Percentiles rank a stretch among this genome's conserved stretches.
These are phyloP conservation scores for Microplitis demolitor DNA, from an alignment of 1,140 invertebrate species.

Conservation along the genomic window DNA sequence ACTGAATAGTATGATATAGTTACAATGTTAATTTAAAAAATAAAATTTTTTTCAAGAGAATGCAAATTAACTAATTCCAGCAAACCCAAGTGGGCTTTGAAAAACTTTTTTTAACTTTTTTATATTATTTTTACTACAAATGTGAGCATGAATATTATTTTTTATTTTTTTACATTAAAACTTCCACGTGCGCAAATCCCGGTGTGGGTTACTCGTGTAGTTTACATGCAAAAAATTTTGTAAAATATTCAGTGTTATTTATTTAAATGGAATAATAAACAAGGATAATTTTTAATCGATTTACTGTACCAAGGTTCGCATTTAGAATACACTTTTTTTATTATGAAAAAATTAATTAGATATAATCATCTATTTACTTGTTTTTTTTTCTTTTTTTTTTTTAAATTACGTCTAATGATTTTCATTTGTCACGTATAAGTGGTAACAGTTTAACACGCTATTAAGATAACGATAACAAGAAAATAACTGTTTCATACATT, in stretches of 20 bases:
- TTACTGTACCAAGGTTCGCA: too few relatives aligned
- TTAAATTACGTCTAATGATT: not conserved
- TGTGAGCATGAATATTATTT: slow-evolving; percentile 20
- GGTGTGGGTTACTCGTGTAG: not conserved
- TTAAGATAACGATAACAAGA: slow-evolving; percentile 17
- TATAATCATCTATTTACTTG: not conserved
- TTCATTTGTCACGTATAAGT: not conserved
- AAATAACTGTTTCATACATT: slow-evolving; percentile 7
- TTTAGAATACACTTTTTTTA: too few relatives aligned
- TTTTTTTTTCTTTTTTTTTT: not conserved
- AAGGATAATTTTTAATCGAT: too few relatives aligned
- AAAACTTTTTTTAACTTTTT: slow-evolving; percentile 35
- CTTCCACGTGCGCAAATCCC: not conserved
- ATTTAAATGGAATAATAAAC: not conserved
- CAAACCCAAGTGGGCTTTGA: slow-evolving; percentile 36
- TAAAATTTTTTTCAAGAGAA: slow-evolving; percentile 25
- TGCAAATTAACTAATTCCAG: slow-evolving; percentile 56
- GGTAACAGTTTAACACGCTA: slow-evolving; percentile 1
- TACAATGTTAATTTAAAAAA: not conserved
- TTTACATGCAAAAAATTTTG: too few relatives aligned
- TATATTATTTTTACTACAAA: slow-evolving; percentile 33
- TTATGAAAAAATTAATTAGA: too few relatives aligned
- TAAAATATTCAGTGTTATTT: too few relatives aligned
- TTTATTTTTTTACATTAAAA: not conserved
- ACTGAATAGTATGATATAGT: not conserved